Evolutionary conservation across 2,113 vertebrate genomes (phyloP).

Genomic region (Sula dactylatra): DNA sequence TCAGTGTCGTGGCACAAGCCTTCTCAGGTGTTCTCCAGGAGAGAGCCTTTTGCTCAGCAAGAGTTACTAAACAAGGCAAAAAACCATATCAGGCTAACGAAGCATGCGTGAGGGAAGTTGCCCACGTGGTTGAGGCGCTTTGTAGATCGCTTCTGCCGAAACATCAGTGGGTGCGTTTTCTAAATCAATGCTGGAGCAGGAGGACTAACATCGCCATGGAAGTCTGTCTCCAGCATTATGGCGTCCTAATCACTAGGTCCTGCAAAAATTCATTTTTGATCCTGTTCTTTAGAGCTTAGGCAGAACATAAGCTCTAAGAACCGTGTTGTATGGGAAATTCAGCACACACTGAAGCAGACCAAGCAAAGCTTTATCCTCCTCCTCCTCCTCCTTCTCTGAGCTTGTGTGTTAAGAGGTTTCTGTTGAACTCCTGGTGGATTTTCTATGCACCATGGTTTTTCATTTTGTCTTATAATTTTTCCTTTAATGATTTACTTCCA

Average conservation of each 20-base stretch:
- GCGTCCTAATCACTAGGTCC: constrained; percentile 38
- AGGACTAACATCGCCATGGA: not conserved
- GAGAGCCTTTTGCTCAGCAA: not conserved
- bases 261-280: constrained; percentile 41
- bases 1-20: not conserved
- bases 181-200: not conserved
- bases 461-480: constrained; percentile 64
- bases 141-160: not conserved
- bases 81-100: not conserved
- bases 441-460: constrained; percentile 68
- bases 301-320: constrained; percentile 31
- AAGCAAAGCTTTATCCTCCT: not conserved
- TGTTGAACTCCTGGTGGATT: constrained; percentile 62
- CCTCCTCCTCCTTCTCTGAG: not conserved
- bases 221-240: not conserved
- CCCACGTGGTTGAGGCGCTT: not conserved
- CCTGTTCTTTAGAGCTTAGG: constrained; percentile 33
- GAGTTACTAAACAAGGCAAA: not conserved
- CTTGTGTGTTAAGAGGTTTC: constrained; percentile 32
- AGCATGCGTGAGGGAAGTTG: not conserved
- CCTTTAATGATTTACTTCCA: constrained; percentile 64
- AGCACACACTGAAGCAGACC: not conserved
- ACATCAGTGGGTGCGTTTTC: not conserved
- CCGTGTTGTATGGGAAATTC: not conserved
- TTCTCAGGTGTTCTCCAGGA: not conserved